Conservation (phyloP, 37 sponge, comb jelly and placozoan genomes). For the Hormiphora californensis region DNA sequence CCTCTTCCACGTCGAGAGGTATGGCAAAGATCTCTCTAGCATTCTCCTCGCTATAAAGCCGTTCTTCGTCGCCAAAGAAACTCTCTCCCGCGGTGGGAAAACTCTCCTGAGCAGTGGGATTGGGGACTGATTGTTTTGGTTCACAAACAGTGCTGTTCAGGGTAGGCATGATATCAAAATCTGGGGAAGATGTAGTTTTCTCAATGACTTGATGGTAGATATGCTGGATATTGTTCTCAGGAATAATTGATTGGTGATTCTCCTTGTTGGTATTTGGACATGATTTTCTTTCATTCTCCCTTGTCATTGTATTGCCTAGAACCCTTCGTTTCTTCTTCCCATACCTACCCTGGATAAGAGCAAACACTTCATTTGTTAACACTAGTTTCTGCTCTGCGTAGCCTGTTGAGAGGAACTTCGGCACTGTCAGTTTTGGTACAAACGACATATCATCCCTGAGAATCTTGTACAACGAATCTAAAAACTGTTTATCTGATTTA, state of each 20-base stretch:
- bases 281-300: no score
- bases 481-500: background rate
- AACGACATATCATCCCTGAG: background rate
- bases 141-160: no score
- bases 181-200: no score
- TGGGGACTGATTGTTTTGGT: no score
- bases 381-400: slow-evolving; percentile 3
- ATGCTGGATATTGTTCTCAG: background rate
- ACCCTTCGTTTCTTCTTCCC: no score
- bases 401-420: background rate
- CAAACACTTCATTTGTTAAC: background rate
- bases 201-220: no score
- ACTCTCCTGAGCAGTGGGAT: no score
- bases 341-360: background rate
- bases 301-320: no score
- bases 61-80: no score
- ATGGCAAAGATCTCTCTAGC: slow-evolving; percentile 4
- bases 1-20: no score
- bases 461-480: background rate
- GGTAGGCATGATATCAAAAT: no score
- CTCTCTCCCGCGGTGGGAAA: no score
- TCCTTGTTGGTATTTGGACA: background rate
- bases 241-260: background rate
- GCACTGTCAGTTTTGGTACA: background rate
- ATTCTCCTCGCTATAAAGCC: background rate